These are phyloP conservation scores for Holotrichia oblita DNA, from an alignment of 1,140 invertebrate genomes.

Conservation along the genomic window DNA sequence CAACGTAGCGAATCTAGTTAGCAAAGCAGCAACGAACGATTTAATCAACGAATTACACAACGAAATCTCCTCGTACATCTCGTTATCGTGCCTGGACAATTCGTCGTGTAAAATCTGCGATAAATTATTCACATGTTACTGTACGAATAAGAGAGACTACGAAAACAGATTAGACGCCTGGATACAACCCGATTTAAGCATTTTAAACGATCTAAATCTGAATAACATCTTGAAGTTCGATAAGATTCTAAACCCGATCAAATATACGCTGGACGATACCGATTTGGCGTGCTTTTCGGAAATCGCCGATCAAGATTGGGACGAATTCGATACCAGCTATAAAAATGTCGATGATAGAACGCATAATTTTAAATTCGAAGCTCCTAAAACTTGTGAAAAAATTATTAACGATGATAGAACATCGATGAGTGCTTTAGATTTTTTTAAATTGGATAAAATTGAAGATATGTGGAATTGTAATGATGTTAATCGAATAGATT, in stretches of 20 bases:
- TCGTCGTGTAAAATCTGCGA: conserved; percentile 46
- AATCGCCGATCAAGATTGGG: background rate
- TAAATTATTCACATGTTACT: conserved; percentile 43
- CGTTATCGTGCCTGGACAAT: conserved; percentile 18
- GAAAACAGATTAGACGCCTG: conserved; percentile 41
- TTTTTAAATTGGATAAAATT: background rate
- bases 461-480: background rate
- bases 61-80: conserved; percentile 47
- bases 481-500: background rate
- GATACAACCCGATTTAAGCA: conserved; percentile 40
- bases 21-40: background rate
- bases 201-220: conserved; percentile 45
- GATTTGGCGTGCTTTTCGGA: background rate
- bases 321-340: background rate
- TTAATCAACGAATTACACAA: conserved; percentile 40
- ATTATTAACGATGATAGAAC: conserved; percentile 40
- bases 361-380: conserved; percentile 46
- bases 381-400: conserved; percentile 48
- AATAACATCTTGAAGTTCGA: conserved; percentile 13
- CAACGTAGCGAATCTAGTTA: background rate
- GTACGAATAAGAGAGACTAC: background rate
- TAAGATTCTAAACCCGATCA: background rate
- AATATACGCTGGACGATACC: background rate
- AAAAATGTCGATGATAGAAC: background rate
- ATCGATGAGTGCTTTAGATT: background rate